Conservation (phyloP, 2,113 vertebrate genomes). For the Rousettus leschenaultii region DNA sequence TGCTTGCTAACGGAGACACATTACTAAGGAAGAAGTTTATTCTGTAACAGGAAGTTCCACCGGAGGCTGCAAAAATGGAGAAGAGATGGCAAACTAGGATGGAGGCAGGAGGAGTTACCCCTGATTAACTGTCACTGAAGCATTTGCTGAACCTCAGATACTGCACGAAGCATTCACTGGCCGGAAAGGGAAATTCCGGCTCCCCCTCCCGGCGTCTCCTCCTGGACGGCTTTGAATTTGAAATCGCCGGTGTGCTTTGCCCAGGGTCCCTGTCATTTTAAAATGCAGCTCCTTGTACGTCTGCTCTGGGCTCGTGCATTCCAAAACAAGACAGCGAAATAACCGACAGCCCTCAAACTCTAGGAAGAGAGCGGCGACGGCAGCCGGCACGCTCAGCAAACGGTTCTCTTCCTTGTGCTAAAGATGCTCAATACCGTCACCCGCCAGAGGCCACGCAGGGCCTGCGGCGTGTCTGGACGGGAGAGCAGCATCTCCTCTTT, state of each 20-base stretch:
- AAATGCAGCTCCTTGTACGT: background rate
- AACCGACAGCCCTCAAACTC: background rate
- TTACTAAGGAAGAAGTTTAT: background rate
- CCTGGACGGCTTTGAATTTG: background rate
- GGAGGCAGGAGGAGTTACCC: background rate
- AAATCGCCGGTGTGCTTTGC: background rate
- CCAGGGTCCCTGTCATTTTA: background rate
- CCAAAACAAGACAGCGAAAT: background rate
- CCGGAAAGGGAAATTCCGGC: background rate
- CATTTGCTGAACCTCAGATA: background rate
- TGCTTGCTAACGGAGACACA: slow-evolving; percentile 35
- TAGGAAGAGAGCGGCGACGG: background rate
- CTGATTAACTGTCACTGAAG: background rate
- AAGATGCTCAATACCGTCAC: background rate
- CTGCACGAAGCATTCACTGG: background rate
- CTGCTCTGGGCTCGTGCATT: background rate
- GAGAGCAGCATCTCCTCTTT: background rate
- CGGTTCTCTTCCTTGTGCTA: background rate
- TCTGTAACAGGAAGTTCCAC: background rate
- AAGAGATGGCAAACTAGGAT: background rate
- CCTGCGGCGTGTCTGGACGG: background rate
- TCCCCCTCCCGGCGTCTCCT: background rate
- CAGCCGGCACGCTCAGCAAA: background rate
- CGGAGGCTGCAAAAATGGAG: background rate
- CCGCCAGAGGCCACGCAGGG: background rate